Conservation (phyloP, 2,113 vertebrate genomes). For the Drymodes brunneopygia region DNA sequence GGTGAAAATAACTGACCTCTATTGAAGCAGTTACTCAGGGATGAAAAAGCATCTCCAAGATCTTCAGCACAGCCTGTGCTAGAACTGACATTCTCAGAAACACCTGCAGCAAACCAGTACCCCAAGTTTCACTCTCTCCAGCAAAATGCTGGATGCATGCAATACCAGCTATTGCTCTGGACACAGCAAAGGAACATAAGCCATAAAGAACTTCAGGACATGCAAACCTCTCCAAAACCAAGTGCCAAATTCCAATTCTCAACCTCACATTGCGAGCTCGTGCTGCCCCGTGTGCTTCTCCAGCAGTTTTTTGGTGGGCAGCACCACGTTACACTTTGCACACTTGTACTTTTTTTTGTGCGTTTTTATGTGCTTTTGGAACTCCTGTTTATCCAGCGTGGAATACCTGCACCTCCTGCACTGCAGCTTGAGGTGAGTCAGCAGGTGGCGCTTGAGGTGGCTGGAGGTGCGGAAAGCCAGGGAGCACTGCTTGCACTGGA, state of each 20-base stretch:
- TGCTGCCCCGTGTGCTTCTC: not conserved
- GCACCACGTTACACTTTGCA: not conserved
- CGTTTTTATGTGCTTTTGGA: not conserved
- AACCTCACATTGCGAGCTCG: not conserved
- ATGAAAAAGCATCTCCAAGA: not conserved
- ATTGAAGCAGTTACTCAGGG: not conserved
- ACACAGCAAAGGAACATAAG: not conserved
- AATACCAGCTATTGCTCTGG: not conserved
- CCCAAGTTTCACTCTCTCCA: not conserved
- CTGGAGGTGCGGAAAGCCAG: conserved; percentile 49
- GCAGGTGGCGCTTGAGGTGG: conserved; percentile 50
- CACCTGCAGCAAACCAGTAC: not conserved
- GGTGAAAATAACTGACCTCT: not conserved
- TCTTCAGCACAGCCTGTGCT: not conserved
- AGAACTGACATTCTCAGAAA: not conserved
- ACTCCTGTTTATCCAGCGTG: not conserved
- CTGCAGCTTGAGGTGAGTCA: not conserved
- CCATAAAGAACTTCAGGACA: not conserved
- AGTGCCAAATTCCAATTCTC: not conserved
- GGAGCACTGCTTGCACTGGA: not conserved
- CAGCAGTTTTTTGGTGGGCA: not conserved
- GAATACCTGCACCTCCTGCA: conserved; percentile 26
- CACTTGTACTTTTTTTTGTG: not conserved
- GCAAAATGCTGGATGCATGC: not conserved
- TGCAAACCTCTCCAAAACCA: not conserved